These are phyloP conservation scores for Corythornis vintsioides DNA, from an alignment of 2,113 vertebrate genomes.

Conservation along the genomic window DNA sequence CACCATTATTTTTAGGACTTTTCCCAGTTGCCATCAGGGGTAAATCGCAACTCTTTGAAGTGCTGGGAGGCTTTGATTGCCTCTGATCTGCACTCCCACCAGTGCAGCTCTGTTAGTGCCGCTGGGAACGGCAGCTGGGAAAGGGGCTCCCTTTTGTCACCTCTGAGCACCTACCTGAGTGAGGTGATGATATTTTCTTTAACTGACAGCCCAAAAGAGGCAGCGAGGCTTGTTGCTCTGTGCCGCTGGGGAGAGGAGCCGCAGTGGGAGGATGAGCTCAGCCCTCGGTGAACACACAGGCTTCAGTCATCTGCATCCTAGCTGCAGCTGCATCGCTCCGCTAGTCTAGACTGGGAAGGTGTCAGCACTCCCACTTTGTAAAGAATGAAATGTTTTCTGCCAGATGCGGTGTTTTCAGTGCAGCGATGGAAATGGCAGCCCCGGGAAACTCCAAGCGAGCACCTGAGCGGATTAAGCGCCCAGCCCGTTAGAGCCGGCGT, in stretches of 20 bases:
- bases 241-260: accelerated
- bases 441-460: neutral
- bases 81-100: neutral
- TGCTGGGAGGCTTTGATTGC: neutral
- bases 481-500: accelerated
- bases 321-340: neutral
- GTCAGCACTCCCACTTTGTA: neutral
- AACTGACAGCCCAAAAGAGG: neutral
- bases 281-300: accelerated
- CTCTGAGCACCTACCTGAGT: neutral
- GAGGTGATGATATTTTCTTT: neutral
- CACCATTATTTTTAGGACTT: neutral
- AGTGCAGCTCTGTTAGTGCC: neutral
- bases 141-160: neutral
- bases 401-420: neutral
- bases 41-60: neutral
- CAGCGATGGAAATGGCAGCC: neutral
- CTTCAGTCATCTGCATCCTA: neutral
- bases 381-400: neutral
- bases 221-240: accelerated
- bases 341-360: neutral
- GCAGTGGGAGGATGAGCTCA: accelerated
- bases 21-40: neutral
- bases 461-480: neutral
- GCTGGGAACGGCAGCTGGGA: neutral